These are phyloP conservation scores for Neolamprologus falcicula DNA, from an alignment of 2,113 vertebrate genomes.

Conservation along the genomic window DNA sequence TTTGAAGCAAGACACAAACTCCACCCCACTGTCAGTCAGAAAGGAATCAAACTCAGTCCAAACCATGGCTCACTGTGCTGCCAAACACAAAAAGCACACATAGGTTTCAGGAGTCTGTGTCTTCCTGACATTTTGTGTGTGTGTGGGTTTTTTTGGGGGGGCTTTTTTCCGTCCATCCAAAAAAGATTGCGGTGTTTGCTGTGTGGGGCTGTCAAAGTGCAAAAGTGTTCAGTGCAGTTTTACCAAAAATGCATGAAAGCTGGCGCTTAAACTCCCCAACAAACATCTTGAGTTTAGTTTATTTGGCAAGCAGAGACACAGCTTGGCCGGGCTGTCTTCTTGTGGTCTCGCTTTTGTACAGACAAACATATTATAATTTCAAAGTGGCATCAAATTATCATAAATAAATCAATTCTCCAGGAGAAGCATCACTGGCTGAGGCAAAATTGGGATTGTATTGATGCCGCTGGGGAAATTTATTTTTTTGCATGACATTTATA, in stretches of 20 bases:
- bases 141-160: background rate
- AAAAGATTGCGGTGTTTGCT: background rate
- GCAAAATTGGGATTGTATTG: background rate
- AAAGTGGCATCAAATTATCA: background rate
- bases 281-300: background rate
- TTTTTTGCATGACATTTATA: background rate
- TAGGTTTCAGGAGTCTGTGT: background rate
- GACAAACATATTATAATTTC: conserved; percentile 1
- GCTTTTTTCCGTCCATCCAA: background rate
- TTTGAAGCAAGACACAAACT: background rate
- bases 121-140: background rate
- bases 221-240: background rate
- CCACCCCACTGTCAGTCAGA: background rate
- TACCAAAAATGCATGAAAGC: background rate
- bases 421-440: background rate
- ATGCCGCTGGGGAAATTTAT: background rate
- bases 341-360: background rate
- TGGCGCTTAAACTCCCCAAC: background rate
- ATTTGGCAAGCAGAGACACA: background rate
- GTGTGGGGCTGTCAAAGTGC: background rate
- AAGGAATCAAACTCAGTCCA: background rate
- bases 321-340: background rate
- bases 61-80: background rate
- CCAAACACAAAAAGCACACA: background rate
- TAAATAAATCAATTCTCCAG: background rate